These are phyloP conservation scores for Orchesella flavescens DNA, from an alignment of 2,888 invertebrate genomes.

Conservation along the genomic window DNA sequence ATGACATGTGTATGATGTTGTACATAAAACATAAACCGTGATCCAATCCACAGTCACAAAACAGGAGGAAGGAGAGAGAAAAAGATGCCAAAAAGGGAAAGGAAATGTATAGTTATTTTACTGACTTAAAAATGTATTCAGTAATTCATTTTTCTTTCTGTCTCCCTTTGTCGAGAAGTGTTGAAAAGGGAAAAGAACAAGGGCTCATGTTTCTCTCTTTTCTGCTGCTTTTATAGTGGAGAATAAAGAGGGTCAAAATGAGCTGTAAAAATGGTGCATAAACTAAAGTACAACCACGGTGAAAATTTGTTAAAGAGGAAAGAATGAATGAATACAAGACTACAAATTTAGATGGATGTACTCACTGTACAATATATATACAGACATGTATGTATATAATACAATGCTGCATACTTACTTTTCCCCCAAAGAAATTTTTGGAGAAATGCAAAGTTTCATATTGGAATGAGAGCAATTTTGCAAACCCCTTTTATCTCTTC, in stretches of 20 bases:
- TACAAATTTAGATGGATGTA: neutral
- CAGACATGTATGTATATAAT: neutral
- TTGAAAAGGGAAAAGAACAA: neutral
- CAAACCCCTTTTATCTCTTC: no score
- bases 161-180: neutral
- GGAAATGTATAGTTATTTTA: no score
- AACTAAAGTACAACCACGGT: constrained; percentile 5
- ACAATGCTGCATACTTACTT: neutral
- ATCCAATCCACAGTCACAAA: no score
- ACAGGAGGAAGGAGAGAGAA: no score
- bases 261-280: constrained; percentile 52
- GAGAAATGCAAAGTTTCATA: neutral
- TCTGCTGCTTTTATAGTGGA: constrained; percentile 12
- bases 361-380: neutral
- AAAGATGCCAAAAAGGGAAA: no score
- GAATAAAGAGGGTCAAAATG: constrained; percentile 55
- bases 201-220: neutral
- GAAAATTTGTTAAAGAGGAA: constrained; percentile 2
- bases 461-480: no score
- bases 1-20: no score
- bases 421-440: neutral
- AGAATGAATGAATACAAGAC: neutral
- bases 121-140: no score
- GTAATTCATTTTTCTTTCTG: neutral
- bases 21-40: no score